These are phyloP conservation scores for Drosophila suzukii DNA, from an alignment of 1,140 invertebrate species.

Conservation along the genomic window DNA sequence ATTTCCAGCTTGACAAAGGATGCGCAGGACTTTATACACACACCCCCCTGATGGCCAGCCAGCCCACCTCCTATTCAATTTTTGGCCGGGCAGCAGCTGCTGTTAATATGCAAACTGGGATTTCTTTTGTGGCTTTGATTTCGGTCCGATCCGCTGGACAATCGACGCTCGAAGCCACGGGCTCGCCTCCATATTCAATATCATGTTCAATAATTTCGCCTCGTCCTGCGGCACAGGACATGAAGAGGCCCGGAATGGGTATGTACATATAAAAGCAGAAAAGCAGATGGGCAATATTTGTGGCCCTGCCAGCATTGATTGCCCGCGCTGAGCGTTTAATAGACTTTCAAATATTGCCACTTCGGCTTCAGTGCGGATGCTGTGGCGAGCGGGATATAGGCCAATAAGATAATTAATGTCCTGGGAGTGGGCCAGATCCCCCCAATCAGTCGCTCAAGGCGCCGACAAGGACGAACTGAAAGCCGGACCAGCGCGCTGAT, in stretches of 20 bases:
- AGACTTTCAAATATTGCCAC: constrained; percentile 83
- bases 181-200: constrained; percentile 67
- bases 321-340: constrained; percentile 68
- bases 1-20: constrained; percentile 82
- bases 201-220: constrained; percentile 70
- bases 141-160: constrained; percentile 37
- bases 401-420: constrained; percentile 80
- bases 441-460: constrained; percentile 51
- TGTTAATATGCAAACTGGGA: constrained; percentile 81
- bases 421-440: constrained; percentile 46
- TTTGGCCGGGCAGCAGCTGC: constrained; percentile 62
- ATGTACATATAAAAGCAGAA: constrained; percentile 24
- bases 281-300: constrained; percentile 42
- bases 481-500: constrained; percentile 52
- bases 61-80: constrained; percentile 51
- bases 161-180: constrained; percentile 7
- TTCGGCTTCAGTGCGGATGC: constrained; percentile 33
- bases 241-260: not conserved
- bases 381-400: constrained; percentile 33
- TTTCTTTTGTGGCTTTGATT: constrained; percentile 83
- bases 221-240: constrained; percentile 18
- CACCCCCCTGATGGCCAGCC: constrained; percentile 3
- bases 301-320: constrained; percentile 40
- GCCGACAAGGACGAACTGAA: constrained; percentile 32
- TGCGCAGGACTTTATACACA: constrained; percentile 60